Percentiles rank a stretch among this genome's conserved stretches.
phyloP scores from a whole-genome alignment of 2,888 invertebrate genomes.

The Epsilonema sp. region DNA sequence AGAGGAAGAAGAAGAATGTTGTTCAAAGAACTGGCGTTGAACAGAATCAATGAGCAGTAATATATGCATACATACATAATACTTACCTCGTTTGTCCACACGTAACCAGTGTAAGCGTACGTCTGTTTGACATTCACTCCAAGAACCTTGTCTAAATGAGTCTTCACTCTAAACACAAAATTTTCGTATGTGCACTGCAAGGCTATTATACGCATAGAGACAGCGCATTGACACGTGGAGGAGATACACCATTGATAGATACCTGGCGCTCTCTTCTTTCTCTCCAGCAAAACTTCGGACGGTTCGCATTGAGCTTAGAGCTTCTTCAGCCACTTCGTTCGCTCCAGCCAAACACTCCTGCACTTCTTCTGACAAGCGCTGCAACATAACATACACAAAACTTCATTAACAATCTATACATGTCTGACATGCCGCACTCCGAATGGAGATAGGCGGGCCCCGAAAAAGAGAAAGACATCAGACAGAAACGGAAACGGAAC shows the following conservation, averaged over 20 bases:
- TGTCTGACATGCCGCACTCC: no score
- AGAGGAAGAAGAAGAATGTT: neutral
- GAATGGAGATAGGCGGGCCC: no score
- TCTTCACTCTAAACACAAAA: no score
- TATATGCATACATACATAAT: neutral
- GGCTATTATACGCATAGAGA: no score
- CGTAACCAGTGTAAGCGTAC: conserved; percentile 29
- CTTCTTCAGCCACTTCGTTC: conserved; percentile 33
- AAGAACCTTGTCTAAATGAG: conserved; percentile 17
- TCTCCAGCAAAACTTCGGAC: conserved; percentile 34
- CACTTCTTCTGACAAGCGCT: conserved; percentile 29
- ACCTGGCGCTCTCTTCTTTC: conserved; percentile 24
- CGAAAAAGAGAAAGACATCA: no score
- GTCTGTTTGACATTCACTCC: conserved; percentile 17
- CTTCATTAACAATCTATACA: no score
- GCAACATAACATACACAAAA: conserved; percentile 8
- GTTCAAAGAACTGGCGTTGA: no score
- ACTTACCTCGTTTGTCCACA: conserved; percentile 29
- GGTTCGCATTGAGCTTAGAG: conserved; percentile 31
- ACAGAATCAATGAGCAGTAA: neutral
- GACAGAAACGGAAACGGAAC: no score
- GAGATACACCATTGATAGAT: no score
- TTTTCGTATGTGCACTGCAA: no score
- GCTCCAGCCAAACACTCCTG: conserved; percentile 32
- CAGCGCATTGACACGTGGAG: no score